phyloP scores from a whole-genome alignment of 2,888 invertebrate species.

The Luperina testacea region DNA sequence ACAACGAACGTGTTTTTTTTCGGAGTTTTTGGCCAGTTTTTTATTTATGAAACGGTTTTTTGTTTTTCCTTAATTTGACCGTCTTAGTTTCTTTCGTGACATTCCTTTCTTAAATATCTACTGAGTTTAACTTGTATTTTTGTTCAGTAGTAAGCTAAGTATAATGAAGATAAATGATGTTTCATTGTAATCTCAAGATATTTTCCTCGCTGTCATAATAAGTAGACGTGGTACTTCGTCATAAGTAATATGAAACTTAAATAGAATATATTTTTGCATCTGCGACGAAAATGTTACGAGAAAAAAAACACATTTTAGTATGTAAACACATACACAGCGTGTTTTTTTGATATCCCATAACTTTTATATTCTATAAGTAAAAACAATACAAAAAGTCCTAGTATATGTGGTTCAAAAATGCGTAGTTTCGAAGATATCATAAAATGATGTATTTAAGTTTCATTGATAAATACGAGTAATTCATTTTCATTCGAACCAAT shows the following conservation, averaged over 20 bases:
- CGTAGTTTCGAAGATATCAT: no score
- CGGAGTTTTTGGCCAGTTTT: not conserved
- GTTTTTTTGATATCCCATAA: no score
- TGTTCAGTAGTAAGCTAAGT: slow-evolving; percentile 22
- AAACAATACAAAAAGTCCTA: no score
- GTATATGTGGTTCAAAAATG: no score
- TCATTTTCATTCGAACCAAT: no score
- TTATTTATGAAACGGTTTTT: slow-evolving; percentile 2
- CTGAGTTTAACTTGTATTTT: slow-evolving; percentile 10
- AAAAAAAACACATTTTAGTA: no score
- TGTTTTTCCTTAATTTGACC: slow-evolving; percentile 8
- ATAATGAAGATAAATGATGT: slow-evolving; percentile 42
- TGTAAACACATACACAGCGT: no score
- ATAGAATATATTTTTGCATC: slow-evolving; percentile 10
- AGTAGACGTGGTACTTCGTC: slow-evolving; percentile 28
- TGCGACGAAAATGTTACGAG: not conserved
- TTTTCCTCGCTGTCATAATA: slow-evolving; percentile 19
- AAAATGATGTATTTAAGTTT: no score
- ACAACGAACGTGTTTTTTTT: no score
- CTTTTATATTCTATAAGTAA: no score
- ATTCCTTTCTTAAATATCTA: not conserved
- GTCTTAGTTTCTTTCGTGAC: not conserved
- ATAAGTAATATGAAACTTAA: slow-evolving; percentile 18
- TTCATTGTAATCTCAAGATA: slow-evolving; percentile 28
- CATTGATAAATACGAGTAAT: no score